Evolutionary conservation across 2,888 invertebrate species (phyloP), one percentile per base, ranked within the genome.

Genomic region (Poecilus cupreus): DNA sequence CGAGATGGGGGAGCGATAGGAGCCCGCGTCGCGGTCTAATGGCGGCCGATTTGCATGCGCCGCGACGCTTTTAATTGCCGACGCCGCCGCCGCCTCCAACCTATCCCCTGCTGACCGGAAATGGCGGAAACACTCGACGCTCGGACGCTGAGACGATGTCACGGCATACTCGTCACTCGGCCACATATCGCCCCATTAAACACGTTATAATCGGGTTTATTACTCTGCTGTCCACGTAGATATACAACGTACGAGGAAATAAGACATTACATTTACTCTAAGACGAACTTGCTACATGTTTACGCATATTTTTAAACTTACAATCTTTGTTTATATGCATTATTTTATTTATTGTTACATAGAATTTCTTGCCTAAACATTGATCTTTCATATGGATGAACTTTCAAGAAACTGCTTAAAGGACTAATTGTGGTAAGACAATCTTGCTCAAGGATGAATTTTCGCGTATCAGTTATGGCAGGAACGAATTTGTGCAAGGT

Each of bases 61-160:
- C 64, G 64, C 64, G 64, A 68, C 64, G 64, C 64, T 68, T 68
- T 37, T 68, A 68, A 68, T 68, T 68, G 64, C 37, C 37, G 18
- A 37, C 24, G 10, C 57, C 24, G 8, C 60, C 26, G 10, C 13
- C 32, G 60, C 26, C 32, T 54, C 43, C 43, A 0, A 32, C 32
- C 43, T 43, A 43, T n/a, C 43, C 51, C 64, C 64, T 32, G 37
- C 37, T 68, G 64, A 68, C 37, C 64, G 64, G 64, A 68, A 68
- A 18, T 22, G 8, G 20, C 3, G 54, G 54, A 54, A 32, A 32
- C 32, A 32, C 32, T 46, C n/a, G 46, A 46, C 46, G 46, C 46
- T 13, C 3, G 46, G 46, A 46, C 13, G 46, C n/a, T 13, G 46
- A 46, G 46, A 46, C 46, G 46, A 13, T 46, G 46, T 46, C n/a